phyloP scores from a whole-genome alignment of 2,888 invertebrate species.

The Dicycla oo region DNA sequence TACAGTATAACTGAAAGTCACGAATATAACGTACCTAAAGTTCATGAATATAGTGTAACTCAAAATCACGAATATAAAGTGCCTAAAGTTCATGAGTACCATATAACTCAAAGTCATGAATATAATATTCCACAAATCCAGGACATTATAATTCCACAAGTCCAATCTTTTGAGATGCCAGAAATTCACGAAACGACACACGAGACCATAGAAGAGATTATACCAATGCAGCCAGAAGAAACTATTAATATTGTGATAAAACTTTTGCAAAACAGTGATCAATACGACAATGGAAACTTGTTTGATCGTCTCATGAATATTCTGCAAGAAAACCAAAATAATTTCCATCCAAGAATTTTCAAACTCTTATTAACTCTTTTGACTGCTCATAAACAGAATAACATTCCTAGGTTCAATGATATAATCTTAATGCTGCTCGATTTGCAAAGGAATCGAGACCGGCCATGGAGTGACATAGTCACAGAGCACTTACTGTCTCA shows the following conservation, averaged over 20 bases:
- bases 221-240: conserved; percentile 38
- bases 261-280: conserved; percentile 22
- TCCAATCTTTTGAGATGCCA: conserved; percentile 26
- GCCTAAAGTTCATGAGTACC: conserved; percentile 13
- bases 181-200: conserved; percentile 5
- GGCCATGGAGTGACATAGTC: conserved; percentile 33
- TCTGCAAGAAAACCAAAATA: conserved; percentile 24
- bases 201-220: conserved; percentile 10
- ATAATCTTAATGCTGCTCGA: conserved; percentile 34
- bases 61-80: conserved; percentile 15
- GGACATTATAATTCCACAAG: conserved; percentile 24
- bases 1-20: conserved; percentile 1
- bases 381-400: conserved; percentile 21
- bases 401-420: conserved; percentile 34
- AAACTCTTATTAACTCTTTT: conserved; percentile 26
- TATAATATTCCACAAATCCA: conserved; percentile 25
- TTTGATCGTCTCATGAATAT: conserved; percentile 26
- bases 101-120: conserved; percentile 15
- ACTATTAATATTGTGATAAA: conserved; percentile 20
- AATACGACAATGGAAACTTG: conserved; percentile 8
- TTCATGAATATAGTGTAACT: conserved; percentile 7
- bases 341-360: conserved; percentile 36
- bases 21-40: background rate
- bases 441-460: conserved; percentile 29
- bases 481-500: conserved; percentile 33